A percentile compares a stretch with the other conserved stretches of the same genome.
These are phyloP conservation scores for Dinothrombium tinctorium DNA, from an alignment of 1,140 invertebrate species.

Conservation along the genomic window DNA sequence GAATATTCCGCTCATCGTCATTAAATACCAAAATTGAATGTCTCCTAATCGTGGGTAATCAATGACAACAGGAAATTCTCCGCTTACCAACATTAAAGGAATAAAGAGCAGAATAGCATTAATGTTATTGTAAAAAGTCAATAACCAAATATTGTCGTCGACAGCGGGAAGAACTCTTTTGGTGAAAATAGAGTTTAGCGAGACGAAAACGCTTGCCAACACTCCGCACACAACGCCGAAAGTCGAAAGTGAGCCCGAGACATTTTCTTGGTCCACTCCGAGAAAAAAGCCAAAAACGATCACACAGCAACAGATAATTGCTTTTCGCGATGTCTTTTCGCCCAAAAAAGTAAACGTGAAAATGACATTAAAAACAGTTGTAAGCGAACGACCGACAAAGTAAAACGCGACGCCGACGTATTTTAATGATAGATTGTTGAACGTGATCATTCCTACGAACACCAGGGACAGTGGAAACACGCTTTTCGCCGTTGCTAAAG, in stretches of 20 bases:
- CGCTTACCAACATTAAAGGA: conserved; percentile 63
- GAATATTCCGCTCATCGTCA: conserved; percentile 69
- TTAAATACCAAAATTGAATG: conserved; percentile 49
- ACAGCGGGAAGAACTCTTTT: conserved; percentile 66
- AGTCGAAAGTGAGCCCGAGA: conserved; percentile 60
- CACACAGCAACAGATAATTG: conserved; percentile 57
- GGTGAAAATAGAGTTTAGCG: conserved; percentile 85
- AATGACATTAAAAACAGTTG: conserved; percentile 92
- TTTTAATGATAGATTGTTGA: conserved; percentile 91
- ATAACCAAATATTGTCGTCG: conserved; percentile 43
- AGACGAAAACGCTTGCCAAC: conserved; percentile 67
- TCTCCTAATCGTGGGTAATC: conserved; percentile 41
- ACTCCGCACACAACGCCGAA: conserved; percentile 76
- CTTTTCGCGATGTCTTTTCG: conserved; percentile 54
- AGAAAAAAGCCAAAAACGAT: conserved; percentile 77
- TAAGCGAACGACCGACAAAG: conserved; percentile 84
- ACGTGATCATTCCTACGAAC: conserved; percentile 85
- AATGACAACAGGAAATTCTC: conserved; percentile 45
- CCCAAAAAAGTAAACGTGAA: conserved; percentile 51
- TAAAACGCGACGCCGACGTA: conserved; percentile 94
- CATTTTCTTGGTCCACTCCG: conserved; percentile 84
- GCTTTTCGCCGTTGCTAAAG: conserved; percentile 22
- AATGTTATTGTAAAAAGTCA: conserved; percentile 87
- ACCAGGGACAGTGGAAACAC: conserved; percentile 75
- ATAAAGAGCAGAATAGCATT: conserved; percentile 75